Evolutionary conservation across 2,888 invertebrate genomes (phyloP).

Genomic region (Alsophila aescularia): DNA sequence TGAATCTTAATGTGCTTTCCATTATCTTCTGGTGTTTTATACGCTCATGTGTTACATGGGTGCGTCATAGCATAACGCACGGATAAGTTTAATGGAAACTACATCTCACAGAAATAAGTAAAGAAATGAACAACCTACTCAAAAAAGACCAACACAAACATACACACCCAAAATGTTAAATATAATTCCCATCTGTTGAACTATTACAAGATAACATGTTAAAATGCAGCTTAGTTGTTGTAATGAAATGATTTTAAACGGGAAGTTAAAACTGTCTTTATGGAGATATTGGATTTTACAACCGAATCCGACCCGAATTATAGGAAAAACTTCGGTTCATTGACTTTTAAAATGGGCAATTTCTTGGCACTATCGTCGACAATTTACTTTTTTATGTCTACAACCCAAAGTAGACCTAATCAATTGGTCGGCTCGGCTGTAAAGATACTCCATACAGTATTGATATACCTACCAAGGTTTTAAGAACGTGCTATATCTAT

Average conservation of each 20-base stretch:
- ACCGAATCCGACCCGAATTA: conserved; percentile 38
- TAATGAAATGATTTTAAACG: conserved; percentile 10
- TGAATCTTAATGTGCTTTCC: conserved; percentile 27
- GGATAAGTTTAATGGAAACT: conserved; percentile 10
- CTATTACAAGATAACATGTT: conserved; percentile 8
- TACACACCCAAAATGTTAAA: conserved; percentile 26
- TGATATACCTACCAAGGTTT: not conserved
- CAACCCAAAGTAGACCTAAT: conserved; percentile 15
- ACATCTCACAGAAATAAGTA: conserved; percentile 11
- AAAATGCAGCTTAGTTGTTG: conserved; percentile 10
- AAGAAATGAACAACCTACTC: conserved; percentile 11
- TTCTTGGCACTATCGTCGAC: conserved; percentile 26
- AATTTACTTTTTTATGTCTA: conserved; percentile 19
- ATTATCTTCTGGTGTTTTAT: conserved; percentile 26
- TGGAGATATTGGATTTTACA: conserved; percentile 40
- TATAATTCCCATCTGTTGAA: not conserved
- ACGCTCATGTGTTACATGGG: conserved; percentile 17
- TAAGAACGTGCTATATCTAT: conserved; percentile 7
- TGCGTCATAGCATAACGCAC: conserved; percentile 17
- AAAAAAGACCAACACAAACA: conserved; percentile 16
- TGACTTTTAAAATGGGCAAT: conserved; percentile 36
- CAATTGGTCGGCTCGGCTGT: conserved; percentile 7
- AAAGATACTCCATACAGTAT: conserved; percentile 9
- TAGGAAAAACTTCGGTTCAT: conserved; percentile 33
- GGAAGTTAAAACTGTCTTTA: conserved; percentile 25